These are phyloP conservation scores for Drosophila engyochracea DNA, from an alignment of 2,888 invertebrate species.

Conservation along the genomic window DNA sequence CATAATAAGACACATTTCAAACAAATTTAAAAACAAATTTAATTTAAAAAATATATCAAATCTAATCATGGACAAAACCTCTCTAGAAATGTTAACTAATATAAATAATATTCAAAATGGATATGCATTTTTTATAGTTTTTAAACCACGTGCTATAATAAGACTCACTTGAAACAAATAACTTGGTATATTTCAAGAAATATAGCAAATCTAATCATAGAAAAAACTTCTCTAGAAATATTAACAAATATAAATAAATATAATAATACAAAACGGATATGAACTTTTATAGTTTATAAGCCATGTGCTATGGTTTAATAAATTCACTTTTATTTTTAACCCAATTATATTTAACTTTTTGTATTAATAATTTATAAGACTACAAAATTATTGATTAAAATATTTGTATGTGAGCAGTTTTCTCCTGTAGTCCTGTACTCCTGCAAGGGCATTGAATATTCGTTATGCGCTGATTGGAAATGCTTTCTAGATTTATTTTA, in stretches of 20 bases:
- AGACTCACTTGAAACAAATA: too few species aligned
- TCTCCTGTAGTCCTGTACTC: background rate
- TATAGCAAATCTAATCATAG: background rate
- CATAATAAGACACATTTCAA: background rate
- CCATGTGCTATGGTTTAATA: background rate
- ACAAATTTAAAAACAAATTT: background rate
- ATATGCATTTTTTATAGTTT: background rate
- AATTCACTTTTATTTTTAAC: background rate
- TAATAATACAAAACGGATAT: too few species aligned
- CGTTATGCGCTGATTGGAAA: background rate
- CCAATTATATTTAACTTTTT: background rate
- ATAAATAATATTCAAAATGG: accelerated
- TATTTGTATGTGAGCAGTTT: background rate
- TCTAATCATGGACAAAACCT: accelerated
- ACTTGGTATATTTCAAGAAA: background rate
- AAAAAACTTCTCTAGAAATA: background rate
- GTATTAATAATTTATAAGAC: too few species aligned
- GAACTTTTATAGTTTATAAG: background rate
- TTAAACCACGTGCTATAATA: background rate
- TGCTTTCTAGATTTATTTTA: slow-evolving; percentile 7
- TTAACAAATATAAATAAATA: background rate
- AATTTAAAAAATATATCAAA: accelerated
- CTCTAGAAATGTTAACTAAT: background rate
- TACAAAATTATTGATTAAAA: too few species aligned
- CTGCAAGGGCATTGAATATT: background rate